Base-by-base conservation (phyloP, 2,888 invertebrate genomes). In the Euclidia mi region DNA sequence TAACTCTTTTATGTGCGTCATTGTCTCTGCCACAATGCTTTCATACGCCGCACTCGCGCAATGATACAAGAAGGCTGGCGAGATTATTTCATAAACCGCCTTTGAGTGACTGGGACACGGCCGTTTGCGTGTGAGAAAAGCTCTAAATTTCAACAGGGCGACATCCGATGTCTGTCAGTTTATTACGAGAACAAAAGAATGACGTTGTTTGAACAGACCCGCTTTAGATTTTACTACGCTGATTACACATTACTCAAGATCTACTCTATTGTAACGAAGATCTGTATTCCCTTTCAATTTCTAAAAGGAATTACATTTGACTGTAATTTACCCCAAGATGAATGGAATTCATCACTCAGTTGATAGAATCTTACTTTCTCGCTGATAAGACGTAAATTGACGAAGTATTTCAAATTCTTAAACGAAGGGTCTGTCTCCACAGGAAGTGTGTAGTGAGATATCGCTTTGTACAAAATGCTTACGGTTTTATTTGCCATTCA, bases 171-270 rank as follows among this genome's bases (percentile, higher is more conserved):
- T 84, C 86, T 87, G 88, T 87, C 89, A 88, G 89, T 90, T 91
- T 91, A 91, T 90, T 90, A 90, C 75, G 87, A 87, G 90, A 90
- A 91, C 91, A 90, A 91, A 86, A 87, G 89, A 84, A 80, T 84
- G 84, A 84, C 85, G 83, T 81, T 85, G 84, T 89, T 87, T 84
- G 87, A 89, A 80, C 82, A 82, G 84, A 85, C 83, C 86, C 89
- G 82, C 86, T 90, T 86, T 82, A 87, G 89, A 88, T 90, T 87
- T 87, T 84, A 85, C 84, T 83, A 84, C 84, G 77, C 84, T 87
- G 88, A 91, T 90, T 87, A 85, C 83, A 85, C 81, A 87, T 89
- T 87, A 87, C 85, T 87, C 87, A 86, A 87, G 85, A 88, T 83
- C 79, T 77, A 76, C 76, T 77, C 84, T 72, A 86, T 88, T 89